These are phyloP conservation scores for Horisme vitalbata DNA, from an alignment of 2,888 invertebrate genomes.

Conservation along the genomic window DNA sequence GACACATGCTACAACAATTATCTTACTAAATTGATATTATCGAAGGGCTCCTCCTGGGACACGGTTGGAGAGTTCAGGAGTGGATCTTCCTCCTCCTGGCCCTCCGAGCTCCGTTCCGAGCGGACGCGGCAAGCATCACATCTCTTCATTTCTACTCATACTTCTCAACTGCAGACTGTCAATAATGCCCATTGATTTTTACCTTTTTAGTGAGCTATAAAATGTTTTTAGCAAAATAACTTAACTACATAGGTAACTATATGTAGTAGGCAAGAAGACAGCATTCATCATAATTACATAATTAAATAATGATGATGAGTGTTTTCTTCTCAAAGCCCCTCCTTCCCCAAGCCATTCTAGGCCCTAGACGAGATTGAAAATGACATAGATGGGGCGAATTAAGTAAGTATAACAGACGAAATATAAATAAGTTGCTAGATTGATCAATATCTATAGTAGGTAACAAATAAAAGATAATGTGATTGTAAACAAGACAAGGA, in stretches of 20 bases:
- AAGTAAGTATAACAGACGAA: too few relatives aligned
- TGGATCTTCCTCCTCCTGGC: constrained; percentile 61
- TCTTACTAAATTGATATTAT: constrained; percentile 71
- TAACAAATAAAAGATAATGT: too few relatives aligned
- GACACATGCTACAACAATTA: constrained; percentile 48
- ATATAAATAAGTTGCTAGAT: not conserved
- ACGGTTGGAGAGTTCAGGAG: constrained; percentile 63
- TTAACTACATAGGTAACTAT: too few relatives aligned
- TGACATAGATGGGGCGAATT: too few relatives aligned
- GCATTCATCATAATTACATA: too few relatives aligned
- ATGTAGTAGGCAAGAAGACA: too few relatives aligned
- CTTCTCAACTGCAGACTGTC: constrained; percentile 73
- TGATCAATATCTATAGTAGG: too few relatives aligned
- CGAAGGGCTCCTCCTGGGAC: constrained; percentile 64
- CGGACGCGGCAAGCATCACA: constrained; percentile 66
- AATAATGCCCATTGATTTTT: constrained; percentile 57
- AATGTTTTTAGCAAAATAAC: not conserved
- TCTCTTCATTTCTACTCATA: constrained; percentile 80
- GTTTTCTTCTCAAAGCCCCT: too few relatives aligned
- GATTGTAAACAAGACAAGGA: not conserved
- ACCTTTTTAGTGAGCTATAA: not conserved
- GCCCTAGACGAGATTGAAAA: too few relatives aligned
- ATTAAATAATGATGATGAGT: too few relatives aligned
- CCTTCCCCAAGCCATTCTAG: too few relatives aligned
- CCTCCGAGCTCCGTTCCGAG: constrained; percentile 56